Evolutionary conservation across 1,140 invertebrate species (phyloP).

Genomic region (Sarcophaga bullata): DNA sequence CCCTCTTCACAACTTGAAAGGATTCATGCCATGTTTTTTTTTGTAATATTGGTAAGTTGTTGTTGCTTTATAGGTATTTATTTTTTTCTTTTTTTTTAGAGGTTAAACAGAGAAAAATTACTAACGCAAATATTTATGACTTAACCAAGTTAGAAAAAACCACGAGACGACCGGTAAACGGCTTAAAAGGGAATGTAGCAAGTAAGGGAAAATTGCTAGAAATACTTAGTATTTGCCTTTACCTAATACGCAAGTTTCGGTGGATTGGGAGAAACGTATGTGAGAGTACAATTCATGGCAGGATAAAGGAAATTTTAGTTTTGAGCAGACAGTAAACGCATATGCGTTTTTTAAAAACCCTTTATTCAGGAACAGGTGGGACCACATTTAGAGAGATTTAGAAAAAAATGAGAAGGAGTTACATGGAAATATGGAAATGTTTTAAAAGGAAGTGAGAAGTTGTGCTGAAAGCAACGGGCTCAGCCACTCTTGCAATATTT

Average conservation of each 20-base stretch:
- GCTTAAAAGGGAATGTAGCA: not conserved
- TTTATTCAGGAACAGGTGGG: not conserved
- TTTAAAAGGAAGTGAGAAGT: no score
- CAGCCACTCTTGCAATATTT: no score
- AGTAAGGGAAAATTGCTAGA: no score
- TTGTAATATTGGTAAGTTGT: not conserved
- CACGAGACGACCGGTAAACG: not conserved
- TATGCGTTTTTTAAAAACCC: not conserved
- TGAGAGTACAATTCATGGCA: not conserved
- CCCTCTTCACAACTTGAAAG: no score
- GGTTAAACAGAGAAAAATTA: slow-evolving; percentile 24
- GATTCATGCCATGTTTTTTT: not conserved
- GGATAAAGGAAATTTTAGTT: not conserved
- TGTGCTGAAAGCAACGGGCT: no score
- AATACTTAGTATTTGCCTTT: not conserved
- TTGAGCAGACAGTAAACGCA: not conserved
- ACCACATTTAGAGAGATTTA: no score
- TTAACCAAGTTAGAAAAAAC: slow-evolving; percentile 15
- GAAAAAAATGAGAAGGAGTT: no score
- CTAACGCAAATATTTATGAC: slow-evolving; percentile 26
- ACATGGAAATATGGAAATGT: no score
- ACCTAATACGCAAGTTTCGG: not conserved
- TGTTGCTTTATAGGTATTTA: not conserved
- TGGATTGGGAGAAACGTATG: not conserved
- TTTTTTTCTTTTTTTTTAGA: not conserved